Evolutionary conservation across 2,113 vertebrate genomes (phyloP).

Genomic region (Corythoichthys intestinalis): DNA sequence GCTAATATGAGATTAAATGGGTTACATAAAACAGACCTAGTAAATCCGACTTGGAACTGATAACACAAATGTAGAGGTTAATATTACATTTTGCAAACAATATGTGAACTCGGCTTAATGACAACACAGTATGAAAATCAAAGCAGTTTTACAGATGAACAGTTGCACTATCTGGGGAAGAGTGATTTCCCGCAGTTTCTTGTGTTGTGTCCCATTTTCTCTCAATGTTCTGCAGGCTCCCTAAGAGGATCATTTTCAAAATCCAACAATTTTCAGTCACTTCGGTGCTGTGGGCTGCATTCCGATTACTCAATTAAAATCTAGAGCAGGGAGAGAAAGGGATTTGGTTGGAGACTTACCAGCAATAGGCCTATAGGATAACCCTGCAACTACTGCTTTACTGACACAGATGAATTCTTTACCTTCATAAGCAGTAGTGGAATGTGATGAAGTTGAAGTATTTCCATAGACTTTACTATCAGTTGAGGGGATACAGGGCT

Average conservation of each 20-base stretch:
- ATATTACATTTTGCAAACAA: slow-evolving; percentile 12
- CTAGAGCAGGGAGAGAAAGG: not conserved
- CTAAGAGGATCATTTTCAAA: slow-evolving; percentile 51
- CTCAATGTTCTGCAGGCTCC: slow-evolving; percentile 18
- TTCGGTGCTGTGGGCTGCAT: not conserved
- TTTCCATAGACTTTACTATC: no score
- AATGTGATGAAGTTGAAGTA: no score
- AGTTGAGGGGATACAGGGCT: no score
- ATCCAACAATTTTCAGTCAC: slow-evolving; percentile 39
- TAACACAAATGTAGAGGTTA: slow-evolving; percentile 20
- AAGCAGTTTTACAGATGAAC: not conserved
- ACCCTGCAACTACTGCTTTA: slow-evolving; percentile 13
- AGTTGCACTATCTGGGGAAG: not conserved
- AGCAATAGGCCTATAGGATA: not conserved
- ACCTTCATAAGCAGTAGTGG: no score
- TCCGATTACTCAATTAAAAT: slow-evolving; percentile 5
- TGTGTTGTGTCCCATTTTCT: not conserved
- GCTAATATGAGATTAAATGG: slow-evolving; percentile 32
- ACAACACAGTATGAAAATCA: slow-evolving; percentile 3
- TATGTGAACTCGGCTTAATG: not conserved
- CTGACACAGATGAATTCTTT: not conserved
- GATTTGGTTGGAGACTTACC: slow-evolving; percentile 2
- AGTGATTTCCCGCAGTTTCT: not conserved
- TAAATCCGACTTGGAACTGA: slow-evolving; percentile 13
- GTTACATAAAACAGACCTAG: slow-evolving; percentile 41